A percentile compares a stretch with the other conserved stretches of the same genome.
Evolutionary conservation across 2,113 vertebrate species (phyloP).

Genomic region (Spilogale gracilis): DNA sequence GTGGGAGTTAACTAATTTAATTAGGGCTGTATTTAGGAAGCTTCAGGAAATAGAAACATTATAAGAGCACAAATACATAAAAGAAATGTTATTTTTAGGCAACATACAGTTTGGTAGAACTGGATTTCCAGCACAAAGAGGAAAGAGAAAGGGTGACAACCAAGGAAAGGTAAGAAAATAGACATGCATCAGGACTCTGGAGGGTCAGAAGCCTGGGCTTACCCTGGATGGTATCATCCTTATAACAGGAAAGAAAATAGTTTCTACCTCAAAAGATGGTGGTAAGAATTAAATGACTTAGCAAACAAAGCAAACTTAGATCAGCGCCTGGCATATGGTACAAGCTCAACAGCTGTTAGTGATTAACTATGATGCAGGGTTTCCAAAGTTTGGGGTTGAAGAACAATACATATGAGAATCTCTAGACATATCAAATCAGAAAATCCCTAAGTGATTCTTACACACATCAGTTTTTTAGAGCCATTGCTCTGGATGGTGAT

Average conservation of each 20-base stretch:
- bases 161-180: background rate
- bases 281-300: constrained; percentile 4
- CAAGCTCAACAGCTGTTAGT: background rate
- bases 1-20: background rate
- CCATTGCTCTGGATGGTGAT: background rate
- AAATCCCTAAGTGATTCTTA: background rate
- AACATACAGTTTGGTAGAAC: background rate
- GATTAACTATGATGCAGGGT: background rate
- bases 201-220: background rate
- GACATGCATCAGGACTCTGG: background rate
- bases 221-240: background rate
- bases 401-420: background rate
- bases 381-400: background rate
- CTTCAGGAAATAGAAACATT: background rate
- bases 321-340: background rate
- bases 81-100: background rate
- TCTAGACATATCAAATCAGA: constrained; percentile 18
- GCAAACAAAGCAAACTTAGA: background rate
- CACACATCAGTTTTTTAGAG: background rate
- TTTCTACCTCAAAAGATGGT: background rate
- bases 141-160: background rate
- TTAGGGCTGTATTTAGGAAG: constrained; percentile 39
- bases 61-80: background rate
- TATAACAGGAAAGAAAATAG: background rate
- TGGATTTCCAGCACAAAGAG: background rate